Evolutionary conservation across 2,888 invertebrate species (phyloP), one percentile per base, ranked within the genome.

Genomic region (Gari tellinella): DNA sequence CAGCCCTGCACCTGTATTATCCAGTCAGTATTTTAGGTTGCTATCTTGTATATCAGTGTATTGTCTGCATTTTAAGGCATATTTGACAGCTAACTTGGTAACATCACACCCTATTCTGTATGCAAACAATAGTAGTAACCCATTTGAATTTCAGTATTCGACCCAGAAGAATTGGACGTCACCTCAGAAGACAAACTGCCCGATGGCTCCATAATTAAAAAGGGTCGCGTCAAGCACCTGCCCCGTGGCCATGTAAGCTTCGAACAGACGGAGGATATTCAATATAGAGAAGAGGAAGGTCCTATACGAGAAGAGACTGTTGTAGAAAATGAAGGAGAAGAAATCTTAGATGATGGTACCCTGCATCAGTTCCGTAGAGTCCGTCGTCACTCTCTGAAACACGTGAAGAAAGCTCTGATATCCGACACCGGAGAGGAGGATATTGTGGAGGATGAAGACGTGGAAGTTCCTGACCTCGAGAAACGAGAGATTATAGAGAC

Each of bases 341-440:
- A 89, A 69, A 58, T 88, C 25, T 66, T 89, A 26, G 85, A 86
- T 8, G 89, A 89, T 76, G 89, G 89, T 3, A 89, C 89, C 3
- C 72, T 88, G 8, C 88, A 89, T 67, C 81, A 75, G 45, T 75
- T 58, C 10, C 86, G 85, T 31, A 72, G 52, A 51, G 83, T 85
- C 7, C 65, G 79, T 14, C 73, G 76, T 21, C 88, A 88, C 52
- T 84, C 86, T 10, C 37, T 87, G 2, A 82, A 82, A 57, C 85
- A 87, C 63, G 45, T 87, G 10, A 68, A 72, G 10, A 83, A 78
- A 55, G 74, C 78, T 52, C 48, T 85, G 7, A 75, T 69, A 38
- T 84, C 85, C 7, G 80, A 83, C 55, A 62, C 72, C 1, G 86
- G 86, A 2, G 84, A 86, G n/a, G 84, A 85, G 51, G 82, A 85